phyloP scores from a whole-genome alignment of 2,888 invertebrate genomes.

The Ecdyonurus torrentis region DNA sequence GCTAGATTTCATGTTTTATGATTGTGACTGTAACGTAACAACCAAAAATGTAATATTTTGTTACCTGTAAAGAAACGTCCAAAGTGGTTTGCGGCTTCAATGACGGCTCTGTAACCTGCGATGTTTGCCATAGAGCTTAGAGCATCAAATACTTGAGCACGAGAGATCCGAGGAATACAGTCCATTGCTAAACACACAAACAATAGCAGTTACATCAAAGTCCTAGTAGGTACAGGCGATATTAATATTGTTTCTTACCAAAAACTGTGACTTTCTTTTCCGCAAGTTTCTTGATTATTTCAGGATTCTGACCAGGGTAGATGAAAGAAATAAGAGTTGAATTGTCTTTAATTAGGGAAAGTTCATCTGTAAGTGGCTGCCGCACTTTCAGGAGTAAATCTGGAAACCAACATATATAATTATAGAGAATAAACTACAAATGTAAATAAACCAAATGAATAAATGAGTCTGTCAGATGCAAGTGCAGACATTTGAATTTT shows the following conservation, averaged over 20 bases:
- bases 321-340: conserved; percentile 66
- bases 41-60: too few species aligned
- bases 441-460: too few species aligned
- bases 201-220: not conserved
- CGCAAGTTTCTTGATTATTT: conserved; percentile 49
- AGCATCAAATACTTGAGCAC: conserved; percentile 82
- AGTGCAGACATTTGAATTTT: conserved; percentile 6
- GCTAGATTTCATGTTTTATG: too few species aligned
- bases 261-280: conserved; percentile 59
- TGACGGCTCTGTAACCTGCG: conserved; percentile 71
- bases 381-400: conserved; percentile 70
- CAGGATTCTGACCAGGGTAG: conserved; percentile 68
- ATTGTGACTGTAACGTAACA: too few species aligned
- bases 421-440: not conserved
- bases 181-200: conserved; percentile 52
- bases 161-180: conserved; percentile 69
- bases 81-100: conserved; percentile 77
- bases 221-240: not conserved
- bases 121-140: conserved; percentile 87
- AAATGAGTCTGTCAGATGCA: too few species aligned
- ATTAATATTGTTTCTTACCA: conserved; percentile 33
- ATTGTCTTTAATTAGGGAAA: conserved; percentile 43
- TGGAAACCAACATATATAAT: conserved; percentile 29
- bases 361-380: conserved; percentile 46
- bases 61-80: conserved; percentile 79